phyloP scores from a whole-genome alignment of 2,888 invertebrate genomes.

The Drosophila barbarae region DNA sequence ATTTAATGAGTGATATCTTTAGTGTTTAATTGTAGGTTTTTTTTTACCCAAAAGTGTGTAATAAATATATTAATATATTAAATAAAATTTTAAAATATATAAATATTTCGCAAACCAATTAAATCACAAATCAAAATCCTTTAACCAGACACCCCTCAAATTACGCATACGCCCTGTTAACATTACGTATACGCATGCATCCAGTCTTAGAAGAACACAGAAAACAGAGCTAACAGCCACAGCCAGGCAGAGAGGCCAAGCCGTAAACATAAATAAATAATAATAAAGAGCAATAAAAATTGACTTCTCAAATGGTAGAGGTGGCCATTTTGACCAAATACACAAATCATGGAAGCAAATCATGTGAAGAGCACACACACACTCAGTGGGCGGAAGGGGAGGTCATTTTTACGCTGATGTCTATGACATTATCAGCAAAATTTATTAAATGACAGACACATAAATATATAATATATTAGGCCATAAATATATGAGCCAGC shows the following conservation, averaged over 20 bases:
- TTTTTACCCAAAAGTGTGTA: too few species aligned
- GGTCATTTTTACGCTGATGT: constrained; percentile 51
- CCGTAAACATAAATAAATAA: constrained; percentile 41
- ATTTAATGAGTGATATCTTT: background rate
- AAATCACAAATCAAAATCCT: background rate
- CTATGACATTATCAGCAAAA: constrained; percentile 53
- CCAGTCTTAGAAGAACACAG: background rate
- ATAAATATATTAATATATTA: background rate
- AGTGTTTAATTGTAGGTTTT: background rate
- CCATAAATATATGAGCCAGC: constrained; percentile 48
- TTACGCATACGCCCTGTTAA: constrained; percentile 4
- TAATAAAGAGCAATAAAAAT: constrained; percentile 42
- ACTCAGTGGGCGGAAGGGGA: background rate
- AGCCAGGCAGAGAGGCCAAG: background rate
- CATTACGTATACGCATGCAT: constrained; percentile 14
- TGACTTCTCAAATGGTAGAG: constrained; percentile 35
- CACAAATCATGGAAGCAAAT: constrained; percentile 43
- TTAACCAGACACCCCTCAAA: background rate
- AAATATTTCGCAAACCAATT: background rate
- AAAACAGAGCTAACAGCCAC: background rate
- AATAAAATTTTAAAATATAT: background rate
- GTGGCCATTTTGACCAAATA: constrained; percentile 35
- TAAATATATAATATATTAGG: constrained; percentile 54
- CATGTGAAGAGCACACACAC: constrained; percentile 26
- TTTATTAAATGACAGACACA: constrained; percentile 55